Conservation (phyloP, 2,113 vertebrate genomes). For the Cebidichthys violaceus region DNA sequence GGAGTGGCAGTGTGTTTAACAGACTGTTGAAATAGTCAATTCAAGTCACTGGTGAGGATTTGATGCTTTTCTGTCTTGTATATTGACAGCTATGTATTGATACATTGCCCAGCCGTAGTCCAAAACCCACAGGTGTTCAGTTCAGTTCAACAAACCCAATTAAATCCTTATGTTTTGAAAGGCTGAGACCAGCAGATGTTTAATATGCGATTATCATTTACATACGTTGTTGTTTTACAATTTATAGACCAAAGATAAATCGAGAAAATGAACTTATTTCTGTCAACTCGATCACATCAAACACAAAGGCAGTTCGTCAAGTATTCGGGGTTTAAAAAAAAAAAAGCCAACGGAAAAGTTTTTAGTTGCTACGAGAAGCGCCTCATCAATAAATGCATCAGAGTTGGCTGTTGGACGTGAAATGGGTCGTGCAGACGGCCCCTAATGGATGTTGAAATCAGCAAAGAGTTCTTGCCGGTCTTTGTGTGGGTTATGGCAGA, state of each 20-base stretch:
- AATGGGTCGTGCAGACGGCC: neutral
- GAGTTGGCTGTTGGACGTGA: constrained; percentile 26
- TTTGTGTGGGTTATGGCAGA: constrained; percentile 55
- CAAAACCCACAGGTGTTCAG: neutral
- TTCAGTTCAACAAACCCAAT: neutral
- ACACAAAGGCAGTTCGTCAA: neutral
- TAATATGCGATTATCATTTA: neutral
- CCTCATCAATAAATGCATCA: constrained; percentile 24
- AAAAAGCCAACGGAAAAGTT: constrained; percentile 1
- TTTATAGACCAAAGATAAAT: neutral
- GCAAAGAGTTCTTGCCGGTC: constrained; percentile 22
- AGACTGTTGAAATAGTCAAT: neutral
- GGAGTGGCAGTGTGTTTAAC: neutral
- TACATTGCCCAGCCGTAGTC: neutral
- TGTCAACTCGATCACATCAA: neutral
- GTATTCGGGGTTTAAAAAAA: neutral
- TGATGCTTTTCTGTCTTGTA: neutral
- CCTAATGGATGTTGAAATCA: constrained; percentile 57
- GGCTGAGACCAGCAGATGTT: neutral
- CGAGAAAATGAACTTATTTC: neutral
- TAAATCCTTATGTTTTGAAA: neutral
- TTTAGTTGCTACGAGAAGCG: neutral
- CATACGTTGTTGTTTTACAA: neutral
- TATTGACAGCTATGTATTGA: neutral
- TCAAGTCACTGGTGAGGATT: neutral